Percentiles rank a stretch among this genome's conserved stretches.
Conservation (phyloP, 2,888 invertebrate genomes). For the Chalcis sispes region DNA sequence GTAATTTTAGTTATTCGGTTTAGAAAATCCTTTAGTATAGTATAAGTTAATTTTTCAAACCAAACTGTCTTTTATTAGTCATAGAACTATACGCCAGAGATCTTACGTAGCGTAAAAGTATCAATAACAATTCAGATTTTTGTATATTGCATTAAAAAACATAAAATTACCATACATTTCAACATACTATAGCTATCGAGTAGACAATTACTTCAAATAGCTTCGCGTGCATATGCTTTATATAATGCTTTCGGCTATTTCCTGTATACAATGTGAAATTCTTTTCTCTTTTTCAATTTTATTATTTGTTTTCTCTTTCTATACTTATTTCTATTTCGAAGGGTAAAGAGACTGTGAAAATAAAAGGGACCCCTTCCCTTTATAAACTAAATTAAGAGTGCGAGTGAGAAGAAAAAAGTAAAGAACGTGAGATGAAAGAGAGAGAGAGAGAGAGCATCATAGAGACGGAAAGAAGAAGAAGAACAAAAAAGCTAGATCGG, state of each 20-base stretch:
- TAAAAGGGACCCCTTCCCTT: conserved; percentile 5
- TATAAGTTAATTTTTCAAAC: too few species aligned
- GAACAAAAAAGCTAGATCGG: conserved; percentile 11
- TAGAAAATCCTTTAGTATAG: too few species aligned
- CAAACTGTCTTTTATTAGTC: too few species aligned
- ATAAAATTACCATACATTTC: background rate
- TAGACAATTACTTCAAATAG: conserved; percentile 15
- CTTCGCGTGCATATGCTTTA: background rate
- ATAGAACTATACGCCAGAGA: too few species aligned
- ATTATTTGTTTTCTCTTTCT: background rate
- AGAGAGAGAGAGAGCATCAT: background rate
- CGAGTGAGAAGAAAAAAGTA: background rate
- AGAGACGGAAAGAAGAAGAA: background rate
- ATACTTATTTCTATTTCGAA: too few species aligned
- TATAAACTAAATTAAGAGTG: conserved; percentile 24
- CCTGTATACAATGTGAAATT: background rate
- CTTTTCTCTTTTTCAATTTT: too few species aligned
- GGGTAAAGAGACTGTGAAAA: conserved; percentile 2
- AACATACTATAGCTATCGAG: background rate
- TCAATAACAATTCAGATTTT: background rate
- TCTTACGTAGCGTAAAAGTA: too few species aligned
- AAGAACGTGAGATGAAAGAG: background rate
- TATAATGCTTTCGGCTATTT: background rate
- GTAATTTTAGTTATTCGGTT: too few species aligned
- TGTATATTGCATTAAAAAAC: background rate